Base-by-base conservation (phyloP, 1,140 invertebrate species). In the Diploscapter pachys region DNA sequence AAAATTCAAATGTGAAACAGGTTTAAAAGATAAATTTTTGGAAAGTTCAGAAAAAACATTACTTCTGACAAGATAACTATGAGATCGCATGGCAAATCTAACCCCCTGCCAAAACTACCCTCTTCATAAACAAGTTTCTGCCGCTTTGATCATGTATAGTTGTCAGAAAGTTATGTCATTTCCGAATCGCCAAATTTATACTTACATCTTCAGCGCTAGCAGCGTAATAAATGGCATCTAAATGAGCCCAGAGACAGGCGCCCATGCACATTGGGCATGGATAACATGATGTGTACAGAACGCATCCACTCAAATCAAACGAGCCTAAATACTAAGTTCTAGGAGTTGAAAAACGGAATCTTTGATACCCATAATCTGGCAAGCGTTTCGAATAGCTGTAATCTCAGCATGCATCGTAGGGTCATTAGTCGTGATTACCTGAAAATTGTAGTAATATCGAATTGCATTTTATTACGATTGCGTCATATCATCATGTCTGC, bases 191-290 rank as follows among this genome's bases (percentile, higher is more conserved):
- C 31, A 31, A 31, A 31, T 31, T 31, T 31, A 31, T 31, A 31
- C 31, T 31, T 31, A 31, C 31, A 63, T 82, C 78, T 51, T 79
- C 63, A 31, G 82, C 73, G 31, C 81, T 83, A 4, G 83, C 82
- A 11, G 80, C 82, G 67, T 83, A 84, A 62, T 83, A 83, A 53
- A 85, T 81, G 4, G 78, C 80, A 63, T 82, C 77, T 8, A 84
- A 65, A 57, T 80, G 77, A 9, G 83, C 80, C 82, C 82, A 84
- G 8, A 84, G 76, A 72, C 69, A 68, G 8, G 83, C 83, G 56
- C 80, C 83, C 84, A 85, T 81, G 71, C 83, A 84, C 83, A 85
- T 85, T 63, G 83, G 81, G 73, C 83, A 84, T 13, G 83, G 83
- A 78, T 84, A 84, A 69, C 83, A 85, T 52, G 79, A 81, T 6